Evolutionary conservation across 2,888 invertebrate genomes (phyloP).

Genomic region (Eupithecia inturbata): DNA sequence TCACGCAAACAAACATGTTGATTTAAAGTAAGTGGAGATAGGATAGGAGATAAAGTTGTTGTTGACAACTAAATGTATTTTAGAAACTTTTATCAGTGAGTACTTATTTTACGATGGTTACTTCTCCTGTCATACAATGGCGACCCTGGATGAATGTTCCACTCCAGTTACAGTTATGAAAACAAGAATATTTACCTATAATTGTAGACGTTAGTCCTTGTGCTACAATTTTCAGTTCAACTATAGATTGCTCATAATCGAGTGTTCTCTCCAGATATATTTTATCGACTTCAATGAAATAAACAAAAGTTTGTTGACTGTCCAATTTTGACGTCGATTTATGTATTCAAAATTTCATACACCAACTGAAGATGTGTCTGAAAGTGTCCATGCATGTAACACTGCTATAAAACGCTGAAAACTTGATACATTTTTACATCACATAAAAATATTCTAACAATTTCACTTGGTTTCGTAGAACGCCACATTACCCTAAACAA

Average conservation of each 20-base stretch:
- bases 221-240: slow-evolving; percentile 74
- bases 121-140: slow-evolving; percentile 81
- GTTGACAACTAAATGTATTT: slow-evolving; percentile 56
- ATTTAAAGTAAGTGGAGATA: slow-evolving; percentile 42
- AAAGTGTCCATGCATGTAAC: slow-evolving; percentile 74
- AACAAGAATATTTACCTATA: slow-evolving; percentile 74
- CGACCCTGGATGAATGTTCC: slow-evolving; percentile 72
- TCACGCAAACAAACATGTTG: slow-evolving; percentile 42
- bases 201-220: slow-evolving; percentile 75
- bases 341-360: slow-evolving; percentile 75
- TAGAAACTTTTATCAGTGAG: slow-evolving; percentile 47
- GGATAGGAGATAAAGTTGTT: slow-evolving; percentile 53
- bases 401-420: slow-evolving; percentile 81
- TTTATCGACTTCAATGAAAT: slow-evolving; percentile 77
- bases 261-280: slow-evolving; percentile 72
- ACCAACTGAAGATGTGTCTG: slow-evolving; percentile 72
- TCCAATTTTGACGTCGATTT: slow-evolving; percentile 79
- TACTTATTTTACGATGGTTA: slow-evolving; percentile 47
- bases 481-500: slow-evolving; percentile 85
- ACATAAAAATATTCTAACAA: slow-evolving; percentile 78
- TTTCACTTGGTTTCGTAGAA: slow-evolving; percentile 82
- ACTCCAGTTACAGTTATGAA: slow-evolving; percentile 61
- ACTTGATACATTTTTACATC: slow-evolving; percentile 80
- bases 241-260: slow-evolving; percentile 79
- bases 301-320: slow-evolving; percentile 85